These are phyloP conservation scores for Volucella zonaria DNA, from an alignment of 2,888 invertebrate genomes.

Conservation along the genomic window DNA sequence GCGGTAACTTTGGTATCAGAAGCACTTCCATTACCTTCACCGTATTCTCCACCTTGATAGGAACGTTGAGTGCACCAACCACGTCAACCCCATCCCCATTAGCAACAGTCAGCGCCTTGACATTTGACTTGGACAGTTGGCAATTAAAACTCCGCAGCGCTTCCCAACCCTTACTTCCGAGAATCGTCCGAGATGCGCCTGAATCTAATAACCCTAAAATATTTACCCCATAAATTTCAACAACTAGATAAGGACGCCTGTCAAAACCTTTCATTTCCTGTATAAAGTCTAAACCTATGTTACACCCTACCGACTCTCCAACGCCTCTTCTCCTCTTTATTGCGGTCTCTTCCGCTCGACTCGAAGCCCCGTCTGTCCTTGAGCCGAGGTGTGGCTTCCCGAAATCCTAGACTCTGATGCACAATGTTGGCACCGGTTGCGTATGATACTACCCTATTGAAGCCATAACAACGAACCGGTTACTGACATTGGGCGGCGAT, in stretches of 20 bases:
- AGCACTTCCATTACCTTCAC: too few relatives aligned
- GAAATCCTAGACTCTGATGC: too few relatives aligned
- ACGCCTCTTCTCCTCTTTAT: not conserved
- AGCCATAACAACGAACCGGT: slow-evolving; percentile 35
- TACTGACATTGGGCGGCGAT: too few relatives aligned
- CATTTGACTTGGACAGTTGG: too few relatives aligned
- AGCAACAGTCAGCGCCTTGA: too few relatives aligned
- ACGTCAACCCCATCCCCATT: too few relatives aligned
- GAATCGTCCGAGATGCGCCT: too few relatives aligned
- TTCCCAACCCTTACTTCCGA: too few relatives aligned
- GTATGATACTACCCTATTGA: slow-evolving; percentile 6
- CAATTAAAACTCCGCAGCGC: too few relatives aligned
- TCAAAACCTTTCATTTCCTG: slow-evolving; percentile 15
- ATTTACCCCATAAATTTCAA: slow-evolving; percentile 25
- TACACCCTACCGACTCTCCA: not conserved
- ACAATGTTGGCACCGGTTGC: slow-evolving; percentile 11
- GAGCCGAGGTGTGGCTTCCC: slow-evolving; percentile 34
- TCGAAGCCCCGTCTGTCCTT: slow-evolving; percentile 19
- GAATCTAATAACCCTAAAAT: not conserved
- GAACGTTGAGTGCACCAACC: too few relatives aligned
- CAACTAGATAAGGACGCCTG: slow-evolving; percentile 33
- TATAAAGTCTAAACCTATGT: slow-evolving; percentile 9
- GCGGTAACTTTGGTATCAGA: too few relatives aligned
- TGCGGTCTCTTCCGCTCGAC: slow-evolving; percentile 21
- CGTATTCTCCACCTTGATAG: too few relatives aligned